Evolutionary conservation across 2,888 invertebrate genomes (phyloP).

Genomic region (Hydroisotoma schaefferi): DNA sequence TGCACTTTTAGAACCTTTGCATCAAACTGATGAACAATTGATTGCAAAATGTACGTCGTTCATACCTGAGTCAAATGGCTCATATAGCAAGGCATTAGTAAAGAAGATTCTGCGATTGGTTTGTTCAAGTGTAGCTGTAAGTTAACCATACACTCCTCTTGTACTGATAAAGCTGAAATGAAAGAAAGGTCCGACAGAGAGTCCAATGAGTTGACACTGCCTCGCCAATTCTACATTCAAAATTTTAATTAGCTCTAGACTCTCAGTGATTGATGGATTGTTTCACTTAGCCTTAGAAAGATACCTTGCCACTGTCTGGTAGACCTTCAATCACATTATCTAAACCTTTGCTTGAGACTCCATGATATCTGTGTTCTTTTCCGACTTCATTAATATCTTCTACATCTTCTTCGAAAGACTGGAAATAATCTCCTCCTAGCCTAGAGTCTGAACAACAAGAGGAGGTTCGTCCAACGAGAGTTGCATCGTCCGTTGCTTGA

Average conservation of each 20-base stretch:
- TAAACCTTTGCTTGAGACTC: neutral
- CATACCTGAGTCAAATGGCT: conserved; percentile 78
- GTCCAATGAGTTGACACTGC: conserved; percentile 47
- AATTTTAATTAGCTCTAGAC: neutral
- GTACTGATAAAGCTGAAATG: conserved; percentile 86
- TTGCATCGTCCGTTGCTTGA: conserved; percentile 54
- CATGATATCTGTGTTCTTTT: neutral
- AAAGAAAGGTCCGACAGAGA: conserved; percentile 51
- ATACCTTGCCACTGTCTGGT: no score
- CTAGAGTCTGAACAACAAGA: conserved; percentile 78
- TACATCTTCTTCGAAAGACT: conserved; percentile 33
- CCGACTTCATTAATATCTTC: conserved; percentile 7
- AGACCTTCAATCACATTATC: no score
- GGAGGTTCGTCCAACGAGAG: conserved; percentile 45
- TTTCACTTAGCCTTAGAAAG: no score
- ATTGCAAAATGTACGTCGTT: no score
- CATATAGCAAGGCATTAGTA: conserved; percentile 91
- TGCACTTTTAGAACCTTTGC: neutral
- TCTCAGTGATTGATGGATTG: no score
- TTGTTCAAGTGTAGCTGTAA: conserved; percentile 89
- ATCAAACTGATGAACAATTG: neutral
- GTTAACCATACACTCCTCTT: conserved; percentile 88
- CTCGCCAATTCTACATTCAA: conserved; percentile 27
- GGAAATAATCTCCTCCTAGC: conserved; percentile 63
- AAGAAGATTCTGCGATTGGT: conserved; percentile 87